Percentiles rank a stretch among this genome's conserved stretches.
These are phyloP conservation scores for Ciconia stormi DNA, from an alignment of 2,113 vertebrate genomes.

Conservation along the genomic window DNA sequence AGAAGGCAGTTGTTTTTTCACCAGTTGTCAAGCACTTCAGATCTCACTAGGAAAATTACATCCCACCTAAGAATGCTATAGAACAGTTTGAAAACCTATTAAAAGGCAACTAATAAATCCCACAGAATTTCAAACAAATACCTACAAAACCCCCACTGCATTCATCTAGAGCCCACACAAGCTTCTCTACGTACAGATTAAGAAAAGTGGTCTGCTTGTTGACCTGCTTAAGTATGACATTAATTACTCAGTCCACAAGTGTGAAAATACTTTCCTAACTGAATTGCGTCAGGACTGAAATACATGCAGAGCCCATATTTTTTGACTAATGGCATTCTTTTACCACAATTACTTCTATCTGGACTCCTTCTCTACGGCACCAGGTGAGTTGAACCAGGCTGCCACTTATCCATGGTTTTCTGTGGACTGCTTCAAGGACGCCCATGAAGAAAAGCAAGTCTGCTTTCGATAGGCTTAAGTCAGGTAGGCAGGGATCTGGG, in stretches of 20 bases:
- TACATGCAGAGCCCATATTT: background rate
- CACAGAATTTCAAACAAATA: background rate
- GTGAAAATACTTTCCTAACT: background rate
- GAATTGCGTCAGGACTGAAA: background rate
- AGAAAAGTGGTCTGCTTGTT: background rate
- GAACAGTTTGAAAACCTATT: background rate
- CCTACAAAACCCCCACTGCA: background rate
- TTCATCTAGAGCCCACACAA: background rate
- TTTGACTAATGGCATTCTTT: background rate
- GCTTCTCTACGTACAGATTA: background rate
- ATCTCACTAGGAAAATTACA: background rate
- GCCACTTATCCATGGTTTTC: background rate
- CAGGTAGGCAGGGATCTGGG: background rate
- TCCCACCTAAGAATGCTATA: background rate
- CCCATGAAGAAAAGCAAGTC: background rate
- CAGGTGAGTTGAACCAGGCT: background rate
- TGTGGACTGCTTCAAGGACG: background rate
- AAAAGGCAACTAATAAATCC: background rate
- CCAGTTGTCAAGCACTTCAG: background rate
- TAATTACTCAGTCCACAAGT: background rate
- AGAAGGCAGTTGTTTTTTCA: background rate
- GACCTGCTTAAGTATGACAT: background rate
- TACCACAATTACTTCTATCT: background rate
- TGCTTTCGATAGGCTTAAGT: background rate
- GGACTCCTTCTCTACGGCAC: background rate